A percentile compares a stretch with the other conserved stretches of the same genome.
Evolutionary conservation across 2,797 vertebrate genomes (phyloP).

Genomic region (Sebastes steindachneri): DNA sequence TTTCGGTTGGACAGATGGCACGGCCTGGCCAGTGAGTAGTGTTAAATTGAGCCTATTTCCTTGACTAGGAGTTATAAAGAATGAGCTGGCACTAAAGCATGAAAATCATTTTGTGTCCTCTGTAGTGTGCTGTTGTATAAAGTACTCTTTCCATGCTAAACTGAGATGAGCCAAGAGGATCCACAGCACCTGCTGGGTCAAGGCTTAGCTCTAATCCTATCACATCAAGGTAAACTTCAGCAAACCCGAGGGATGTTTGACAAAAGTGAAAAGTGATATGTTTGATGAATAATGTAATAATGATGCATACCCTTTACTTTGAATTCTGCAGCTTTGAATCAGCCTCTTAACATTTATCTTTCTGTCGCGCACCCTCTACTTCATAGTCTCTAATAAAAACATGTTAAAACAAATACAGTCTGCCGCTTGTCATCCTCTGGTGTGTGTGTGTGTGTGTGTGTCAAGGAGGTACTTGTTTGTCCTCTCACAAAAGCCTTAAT

Average conservation of each 20-base stretch:
- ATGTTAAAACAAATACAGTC: background rate
- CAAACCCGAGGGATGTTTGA: constrained; percentile 7
- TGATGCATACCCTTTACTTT: background rate
- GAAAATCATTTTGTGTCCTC: constrained; percentile 13
- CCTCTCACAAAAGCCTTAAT: background rate
- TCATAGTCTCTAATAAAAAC: background rate
- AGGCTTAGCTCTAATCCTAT: constrained; percentile 78
- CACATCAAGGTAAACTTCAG: constrained; percentile 47
- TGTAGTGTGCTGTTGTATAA: constrained; percentile 16
- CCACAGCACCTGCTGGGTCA: constrained; percentile 59
- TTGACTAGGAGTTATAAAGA: background rate
- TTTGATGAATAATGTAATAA: background rate
- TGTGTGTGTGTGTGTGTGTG: background rate
- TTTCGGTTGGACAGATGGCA: background rate
- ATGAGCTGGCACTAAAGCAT: background rate
- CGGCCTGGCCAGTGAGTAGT: background rate
- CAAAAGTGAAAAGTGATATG: constrained; percentile 16
- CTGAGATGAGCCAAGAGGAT: constrained; percentile 70
- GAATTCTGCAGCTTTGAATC: background rate
- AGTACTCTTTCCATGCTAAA: constrained; percentile 56
- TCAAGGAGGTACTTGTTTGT: constrained; percentile 32
- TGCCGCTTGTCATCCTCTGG: background rate
- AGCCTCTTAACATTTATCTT: background rate
- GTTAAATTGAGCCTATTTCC: background rate
- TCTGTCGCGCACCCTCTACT: background rate